These are phyloP conservation scores for Drosophila arizonae DNA, from an alignment of 1,140 invertebrate species.

Conservation along the genomic window DNA sequence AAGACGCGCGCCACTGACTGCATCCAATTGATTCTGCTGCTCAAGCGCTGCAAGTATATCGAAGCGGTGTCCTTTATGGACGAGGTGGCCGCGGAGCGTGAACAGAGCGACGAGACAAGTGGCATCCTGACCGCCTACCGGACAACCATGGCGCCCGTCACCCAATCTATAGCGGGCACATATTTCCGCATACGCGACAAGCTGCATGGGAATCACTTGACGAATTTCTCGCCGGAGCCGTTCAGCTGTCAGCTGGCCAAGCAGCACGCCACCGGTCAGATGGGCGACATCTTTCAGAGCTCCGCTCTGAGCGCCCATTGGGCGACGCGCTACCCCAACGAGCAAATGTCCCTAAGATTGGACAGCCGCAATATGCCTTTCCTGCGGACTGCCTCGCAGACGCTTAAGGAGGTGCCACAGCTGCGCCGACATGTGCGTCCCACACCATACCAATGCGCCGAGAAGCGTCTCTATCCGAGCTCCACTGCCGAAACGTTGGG, in stretches of 20 bases:
- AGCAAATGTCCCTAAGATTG: constrained; percentile 1
- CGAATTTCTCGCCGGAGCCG: constrained; percentile 47
- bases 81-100: constrained; percentile 45
- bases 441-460: constrained; percentile 36
- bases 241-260: constrained; percentile 71
- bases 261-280: constrained; percentile 53
- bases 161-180: constrained; percentile 59
- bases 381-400: constrained; percentile 50
- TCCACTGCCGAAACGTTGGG: not conserved
- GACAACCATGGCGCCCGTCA: constrained; percentile 70
- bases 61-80: constrained; percentile 77
- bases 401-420: not conserved
- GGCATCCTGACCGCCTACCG: constrained; percentile 65
- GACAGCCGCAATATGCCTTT: constrained; percentile 65
- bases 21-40: constrained; percentile 68
- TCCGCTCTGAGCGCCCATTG: constrained; percentile 63
- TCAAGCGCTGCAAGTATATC: constrained; percentile 75
- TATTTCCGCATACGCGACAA: constrained; percentile 64
- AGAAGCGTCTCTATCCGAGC: constrained; percentile 44
- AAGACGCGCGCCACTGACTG: constrained; percentile 50
- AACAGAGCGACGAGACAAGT: constrained; percentile 23
- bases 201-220: constrained; percentile 32
- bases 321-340: constrained; percentile 38
- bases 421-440: constrained; percentile 37
- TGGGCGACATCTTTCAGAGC: constrained; percentile 68